Evolutionary conservation across 2,888 invertebrate species (phyloP), one percentile per base, ranked within the genome.

Genomic region (Megastigmus dorsalis): DNA sequence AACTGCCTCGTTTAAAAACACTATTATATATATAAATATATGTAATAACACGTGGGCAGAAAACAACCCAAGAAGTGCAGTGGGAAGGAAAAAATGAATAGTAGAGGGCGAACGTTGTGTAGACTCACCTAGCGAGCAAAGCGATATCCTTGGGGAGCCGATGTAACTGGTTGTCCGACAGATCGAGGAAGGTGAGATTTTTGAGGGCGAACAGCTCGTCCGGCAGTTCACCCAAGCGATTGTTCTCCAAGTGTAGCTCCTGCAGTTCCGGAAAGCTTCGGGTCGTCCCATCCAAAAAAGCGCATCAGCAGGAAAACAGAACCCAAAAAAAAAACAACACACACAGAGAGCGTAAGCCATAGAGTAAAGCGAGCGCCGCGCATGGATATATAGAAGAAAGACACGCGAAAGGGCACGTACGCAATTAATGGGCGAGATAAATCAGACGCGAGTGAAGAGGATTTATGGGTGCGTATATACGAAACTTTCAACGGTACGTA

Each of bases 91-190:
- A 57, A 67, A 67, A 57, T 43, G 60, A 54, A 72, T 23, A 33
- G 50, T 72, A 48, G 68, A 72, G 63, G 59, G 23, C 33, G 20
- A 18, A 3, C 7, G 13, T 0, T 36, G 18, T 76, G n/a, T n/a
- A n/a, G n/a, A 89, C 91, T 90, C 86, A 92, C 92, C 90, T 89
- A 84, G 88, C 83, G 75, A 92, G 86, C 76, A 88, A 90, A 81
- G 89, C 89, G 82, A 94, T 92, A 84, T 92, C 93, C 54, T 90
- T 88, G 0, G 94, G 93, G 71, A 94, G 86, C 75, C 91, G 90
- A 66, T 90, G 86, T 79, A 94, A 90, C 79, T 90, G 90, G 84
- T 94, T 94, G 82, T 93, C 91, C 57, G 93, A 92, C 77, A 94
- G 88, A 85, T 94, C 93, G 69, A 94, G 89, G 72, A 91, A 90